Conservation (phyloP, 2,797 vertebrate species). For the Amniataba percoides region DNA sequence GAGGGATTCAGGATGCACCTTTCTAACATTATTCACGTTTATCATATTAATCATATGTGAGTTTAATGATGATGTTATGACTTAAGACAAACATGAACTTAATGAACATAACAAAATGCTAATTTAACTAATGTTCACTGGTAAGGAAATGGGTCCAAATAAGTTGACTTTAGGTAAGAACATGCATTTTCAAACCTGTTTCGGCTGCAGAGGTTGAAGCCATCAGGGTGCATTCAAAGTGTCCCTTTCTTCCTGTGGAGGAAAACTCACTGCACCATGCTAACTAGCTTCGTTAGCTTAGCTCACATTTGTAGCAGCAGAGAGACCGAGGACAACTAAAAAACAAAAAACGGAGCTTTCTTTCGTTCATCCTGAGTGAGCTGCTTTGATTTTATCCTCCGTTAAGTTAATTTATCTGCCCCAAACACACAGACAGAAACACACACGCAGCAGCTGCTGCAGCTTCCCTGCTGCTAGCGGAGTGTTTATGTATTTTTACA, state of each 20-base stretch:
- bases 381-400: neutral
- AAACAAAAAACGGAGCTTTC: neutral
- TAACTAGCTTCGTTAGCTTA: slow-evolving; percentile 45
- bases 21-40: neutral
- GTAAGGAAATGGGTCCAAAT: neutral
- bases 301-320: neutral
- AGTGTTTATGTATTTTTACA: slow-evolving; percentile 56
- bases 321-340: neutral
- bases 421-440: neutral
- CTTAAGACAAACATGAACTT: neutral
- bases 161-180: neutral
- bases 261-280: slow-evolving; percentile 34
- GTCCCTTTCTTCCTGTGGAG: slow-evolving; percentile 5
- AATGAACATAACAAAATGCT: neutral
- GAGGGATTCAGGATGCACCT: neutral
- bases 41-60: neutral
- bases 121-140: too few species aligned
- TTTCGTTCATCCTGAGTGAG: neutral
- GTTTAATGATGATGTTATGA: neutral
- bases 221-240: slow-evolving; percentile 53
- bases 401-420: neutral
- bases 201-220: slow-evolving; percentile 56
- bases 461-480: neutral
- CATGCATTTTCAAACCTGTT: slow-evolving; percentile 47
- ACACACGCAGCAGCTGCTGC: neutral